Conservation (phyloP, 2,113 vertebrate species). For the Fregata magnificens region DNA sequence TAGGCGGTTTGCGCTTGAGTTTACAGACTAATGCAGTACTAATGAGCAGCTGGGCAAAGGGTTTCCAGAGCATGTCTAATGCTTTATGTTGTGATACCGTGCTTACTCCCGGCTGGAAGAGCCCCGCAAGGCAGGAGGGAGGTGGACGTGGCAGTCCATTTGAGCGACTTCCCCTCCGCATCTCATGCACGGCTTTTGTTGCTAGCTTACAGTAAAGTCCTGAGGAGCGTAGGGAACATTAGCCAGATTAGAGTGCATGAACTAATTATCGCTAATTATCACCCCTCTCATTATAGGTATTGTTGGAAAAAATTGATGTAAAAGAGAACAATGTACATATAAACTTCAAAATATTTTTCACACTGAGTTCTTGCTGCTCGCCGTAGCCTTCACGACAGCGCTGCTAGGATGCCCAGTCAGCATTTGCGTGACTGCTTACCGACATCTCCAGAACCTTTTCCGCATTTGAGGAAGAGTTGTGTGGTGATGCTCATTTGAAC, state of each 20-base stretch:
- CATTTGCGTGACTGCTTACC: not conserved
- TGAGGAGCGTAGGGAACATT: not conserved
- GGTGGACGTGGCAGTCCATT: not conserved
- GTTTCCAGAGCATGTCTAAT: slow-evolving; percentile 36
- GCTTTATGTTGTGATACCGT: not conserved
- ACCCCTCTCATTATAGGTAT: not conserved
- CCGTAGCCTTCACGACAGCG: not conserved
- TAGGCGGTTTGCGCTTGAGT: slow-evolving; percentile 55
- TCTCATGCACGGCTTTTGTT: not conserved
- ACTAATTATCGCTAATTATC: not conserved
- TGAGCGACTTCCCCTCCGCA: not conserved
- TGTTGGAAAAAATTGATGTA: not conserved
- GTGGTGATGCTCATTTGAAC: not conserved
- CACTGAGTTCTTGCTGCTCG: not conserved
- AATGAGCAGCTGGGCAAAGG: slow-evolving; percentile 76
- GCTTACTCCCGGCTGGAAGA: not conserved
- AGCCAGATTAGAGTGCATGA: not conserved
- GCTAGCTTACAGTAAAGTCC: not conserved
- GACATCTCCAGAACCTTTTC: not conserved
- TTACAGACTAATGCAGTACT: slow-evolving; percentile 75
- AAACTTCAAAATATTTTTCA: not conserved
- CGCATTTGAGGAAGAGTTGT: not conserved
- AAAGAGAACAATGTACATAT: not conserved
- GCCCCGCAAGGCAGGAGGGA: not conserved
- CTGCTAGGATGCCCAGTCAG: not conserved